phyloP scores from a whole-genome alignment of 2,888 invertebrate species.

The Cabera pusaria region DNA sequence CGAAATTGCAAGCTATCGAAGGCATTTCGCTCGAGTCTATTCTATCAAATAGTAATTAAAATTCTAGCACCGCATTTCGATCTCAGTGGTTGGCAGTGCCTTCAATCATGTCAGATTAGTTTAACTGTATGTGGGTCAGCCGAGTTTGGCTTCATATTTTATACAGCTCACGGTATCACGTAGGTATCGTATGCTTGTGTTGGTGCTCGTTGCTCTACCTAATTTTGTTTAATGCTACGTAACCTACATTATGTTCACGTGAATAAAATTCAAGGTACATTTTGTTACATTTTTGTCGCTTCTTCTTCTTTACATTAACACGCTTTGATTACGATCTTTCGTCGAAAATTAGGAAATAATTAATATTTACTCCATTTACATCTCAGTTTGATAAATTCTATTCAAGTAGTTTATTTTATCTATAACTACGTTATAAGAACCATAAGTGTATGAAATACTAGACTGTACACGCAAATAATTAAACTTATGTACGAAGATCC shows the following conservation, averaged over 20 bases:
- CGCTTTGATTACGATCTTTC: too few species aligned
- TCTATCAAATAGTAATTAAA: constrained; percentile 57
- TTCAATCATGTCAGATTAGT: constrained; percentile 58
- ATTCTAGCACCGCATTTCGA: constrained; percentile 60
- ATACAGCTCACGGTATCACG: constrained; percentile 31
- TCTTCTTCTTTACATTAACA: too few species aligned
- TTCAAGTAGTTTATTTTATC: too few species aligned
- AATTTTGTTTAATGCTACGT: constrained; percentile 13
- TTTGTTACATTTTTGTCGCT: too few species aligned
- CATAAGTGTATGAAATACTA: too few species aligned
- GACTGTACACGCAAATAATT: too few species aligned
- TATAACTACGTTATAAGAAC: too few species aligned
- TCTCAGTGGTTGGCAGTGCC: constrained; percentile 44
- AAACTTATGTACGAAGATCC: too few species aligned
- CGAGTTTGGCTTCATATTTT: constrained; percentile 51
- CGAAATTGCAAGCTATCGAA: constrained; percentile 7
- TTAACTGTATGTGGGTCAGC: constrained; percentile 60
- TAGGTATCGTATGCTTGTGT: constrained; percentile 15
- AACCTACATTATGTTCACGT: constrained; percentile 1
- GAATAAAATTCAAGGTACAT: background rate
- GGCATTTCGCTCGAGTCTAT: constrained; percentile 26
- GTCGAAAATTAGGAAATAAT: too few species aligned
- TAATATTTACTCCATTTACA: too few species aligned
- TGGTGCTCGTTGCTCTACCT: constrained; percentile 12
- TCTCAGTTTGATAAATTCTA: too few species aligned